A percentile compares a stretch with the other conserved stretches of the same genome.
Conservation (phyloP, 1,140 invertebrate species). For the Manduca sexta region DNA sequence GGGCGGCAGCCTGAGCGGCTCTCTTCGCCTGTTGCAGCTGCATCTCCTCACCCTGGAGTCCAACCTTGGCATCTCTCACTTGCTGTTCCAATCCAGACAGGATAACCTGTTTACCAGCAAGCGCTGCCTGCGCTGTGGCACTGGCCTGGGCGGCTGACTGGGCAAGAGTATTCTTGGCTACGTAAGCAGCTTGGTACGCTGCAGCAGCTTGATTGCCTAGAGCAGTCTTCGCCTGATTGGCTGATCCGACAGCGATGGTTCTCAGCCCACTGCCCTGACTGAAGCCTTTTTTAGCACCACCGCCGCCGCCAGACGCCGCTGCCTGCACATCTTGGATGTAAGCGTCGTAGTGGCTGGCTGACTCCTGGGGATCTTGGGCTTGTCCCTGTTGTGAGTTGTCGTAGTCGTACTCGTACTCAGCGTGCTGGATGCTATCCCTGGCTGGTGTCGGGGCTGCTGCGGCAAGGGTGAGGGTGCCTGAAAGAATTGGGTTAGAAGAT, state of each 20-base stretch:
- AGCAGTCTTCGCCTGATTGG: constrained; percentile 80
- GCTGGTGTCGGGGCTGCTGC: constrained; percentile 42
- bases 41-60: constrained; percentile 77
- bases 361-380: constrained; percentile 44
- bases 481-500: neutral
- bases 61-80: constrained; percentile 77
- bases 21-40: constrained; percentile 80
- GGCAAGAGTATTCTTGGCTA: constrained; percentile 81
- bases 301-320: constrained; percentile 37
- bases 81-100: constrained; percentile 79
- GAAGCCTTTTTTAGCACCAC: constrained; percentile 50
- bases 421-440: constrained; percentile 29
- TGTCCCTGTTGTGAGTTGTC: constrained; percentile 32
- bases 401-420: constrained; percentile 58
- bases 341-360: constrained; percentile 60
- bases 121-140: constrained; percentile 79
- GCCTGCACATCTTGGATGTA: constrained; percentile 60
- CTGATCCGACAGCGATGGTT: constrained; percentile 76
- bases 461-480: constrained; percentile 33
- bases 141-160: constrained; percentile 80
- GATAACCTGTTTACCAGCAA: constrained; percentile 80
- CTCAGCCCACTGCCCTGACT: constrained; percentile 65
- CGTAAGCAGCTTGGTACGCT: constrained; percentile 79
- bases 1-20: constrained; percentile 76
- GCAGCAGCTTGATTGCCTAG: constrained; percentile 78